Conservation (phyloP, 2,797 vertebrate species). For the Hyperoplus lanceolatus region DNA sequence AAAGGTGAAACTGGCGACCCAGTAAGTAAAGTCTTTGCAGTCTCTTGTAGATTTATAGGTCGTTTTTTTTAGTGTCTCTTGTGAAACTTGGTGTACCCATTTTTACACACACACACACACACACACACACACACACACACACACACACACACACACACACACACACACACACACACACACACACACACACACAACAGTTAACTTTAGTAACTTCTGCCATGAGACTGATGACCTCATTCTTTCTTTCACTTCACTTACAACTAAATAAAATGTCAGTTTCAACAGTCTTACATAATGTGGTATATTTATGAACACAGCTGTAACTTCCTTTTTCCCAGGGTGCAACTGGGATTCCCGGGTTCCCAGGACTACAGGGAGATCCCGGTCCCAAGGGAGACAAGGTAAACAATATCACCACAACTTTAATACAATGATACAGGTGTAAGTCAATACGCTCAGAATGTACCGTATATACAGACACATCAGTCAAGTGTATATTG, state of each 20-base stretch:
- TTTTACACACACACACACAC: not conserved
- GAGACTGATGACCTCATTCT: not conserved
- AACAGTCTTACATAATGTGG: not conserved
- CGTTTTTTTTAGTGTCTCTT: conserved; percentile 11
- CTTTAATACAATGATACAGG: not conserved
- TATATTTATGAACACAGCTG: not conserved
- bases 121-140: too few species aligned
- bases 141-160: too few species aligned
- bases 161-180: too few species aligned
- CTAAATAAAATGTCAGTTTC: not conserved
- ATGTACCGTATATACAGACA: not conserved
- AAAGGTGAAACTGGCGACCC: conserved; percentile 79
- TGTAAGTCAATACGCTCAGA: not conserved
- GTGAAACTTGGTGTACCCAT: not conserved
- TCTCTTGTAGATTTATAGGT: conserved; percentile 12
- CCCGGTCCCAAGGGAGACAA: conserved; percentile 86
- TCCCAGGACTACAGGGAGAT: conserved; percentile 86
- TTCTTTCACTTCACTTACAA: not conserved
- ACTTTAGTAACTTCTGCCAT: too few species aligned
- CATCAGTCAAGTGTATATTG: not conserved
- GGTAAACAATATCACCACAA: conserved; percentile 64
- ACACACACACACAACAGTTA: too few species aligned
- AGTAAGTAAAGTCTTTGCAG: conserved; percentile 77
- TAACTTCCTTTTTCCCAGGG: conserved; percentile 76
- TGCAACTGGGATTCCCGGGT: conserved; percentile 78